These are phyloP conservation scores for Bhutanitis thaidina DNA, from an alignment of 2,888 invertebrate species.

Conservation along the genomic window DNA sequence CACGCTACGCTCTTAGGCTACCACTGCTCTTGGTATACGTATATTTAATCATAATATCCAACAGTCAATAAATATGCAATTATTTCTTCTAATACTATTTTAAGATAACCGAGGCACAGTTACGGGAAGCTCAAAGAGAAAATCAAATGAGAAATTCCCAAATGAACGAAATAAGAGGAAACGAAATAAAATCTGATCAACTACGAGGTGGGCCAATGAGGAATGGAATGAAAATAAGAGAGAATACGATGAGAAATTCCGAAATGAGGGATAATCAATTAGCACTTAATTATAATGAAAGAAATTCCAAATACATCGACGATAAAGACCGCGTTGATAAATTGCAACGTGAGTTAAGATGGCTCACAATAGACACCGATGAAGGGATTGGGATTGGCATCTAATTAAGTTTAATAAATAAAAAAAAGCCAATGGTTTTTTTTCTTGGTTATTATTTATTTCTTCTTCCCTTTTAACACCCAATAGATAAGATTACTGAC, in stretches of 20 bases:
- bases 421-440: no score
- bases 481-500: no score
- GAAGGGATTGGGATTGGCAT: constrained; percentile 9
- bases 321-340: constrained; percentile 22
- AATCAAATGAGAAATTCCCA: not conserved
- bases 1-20: no score
- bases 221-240: not conserved
- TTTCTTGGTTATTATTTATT: no score
- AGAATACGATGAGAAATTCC: not conserved
- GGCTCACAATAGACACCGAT: constrained; percentile 25
- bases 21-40: no score
- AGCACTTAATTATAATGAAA: not conserved
- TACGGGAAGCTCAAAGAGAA: constrained; percentile 16
- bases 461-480: no score
- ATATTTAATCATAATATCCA: no score
- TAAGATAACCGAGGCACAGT: constrained; percentile 12
- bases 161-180: constrained; percentile 10
- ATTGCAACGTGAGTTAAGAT: constrained; percentile 22
- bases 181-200: constrained; percentile 3
- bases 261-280: constrained; percentile 1
- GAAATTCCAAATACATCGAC: constrained; percentile 11
- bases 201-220: constrained; percentile 2
- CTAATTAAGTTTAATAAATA: not conserved
- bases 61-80: no score
- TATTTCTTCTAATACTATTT: not conserved